Evolutionary conservation across 2,113 vertebrate genomes (phyloP).

Genomic region (Sciurus niger): DNA sequence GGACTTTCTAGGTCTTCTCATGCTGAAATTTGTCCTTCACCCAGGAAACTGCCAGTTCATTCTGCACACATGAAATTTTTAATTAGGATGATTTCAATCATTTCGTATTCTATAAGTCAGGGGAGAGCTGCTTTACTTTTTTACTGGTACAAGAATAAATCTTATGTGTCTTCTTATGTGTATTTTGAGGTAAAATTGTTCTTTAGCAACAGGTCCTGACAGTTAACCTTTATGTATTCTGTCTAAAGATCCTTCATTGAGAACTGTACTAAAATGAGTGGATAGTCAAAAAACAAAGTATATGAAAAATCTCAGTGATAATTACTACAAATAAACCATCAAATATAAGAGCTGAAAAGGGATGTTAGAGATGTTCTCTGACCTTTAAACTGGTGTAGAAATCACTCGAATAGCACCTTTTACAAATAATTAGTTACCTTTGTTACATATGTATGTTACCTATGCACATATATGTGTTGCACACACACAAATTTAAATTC

Average conservation of each 20-base stretch:
- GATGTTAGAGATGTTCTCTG: neutral
- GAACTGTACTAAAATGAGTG: neutral
- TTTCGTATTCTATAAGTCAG: neutral
- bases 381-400: neutral
- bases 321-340: neutral
- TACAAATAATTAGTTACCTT: neutral
- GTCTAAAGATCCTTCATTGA: conserved; percentile 23
- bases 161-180: neutral
- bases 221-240: neutral
- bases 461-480: too few species aligned
- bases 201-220: neutral
- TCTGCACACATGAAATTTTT: neutral
- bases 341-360: neutral
- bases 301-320: neutral
- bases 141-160: neutral
- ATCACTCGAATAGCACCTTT: neutral
- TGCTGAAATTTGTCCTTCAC: neutral
- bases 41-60: conserved; percentile 25
- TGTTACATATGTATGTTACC: neutral
- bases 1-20: neutral
- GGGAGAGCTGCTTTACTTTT: neutral
- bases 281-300: neutral
- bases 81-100: neutral
- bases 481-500: neutral
- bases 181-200: neutral